Evolutionary conservation across 2,888 invertebrate genomes (phyloP).

Genomic region (Germaria angustata): DNA sequence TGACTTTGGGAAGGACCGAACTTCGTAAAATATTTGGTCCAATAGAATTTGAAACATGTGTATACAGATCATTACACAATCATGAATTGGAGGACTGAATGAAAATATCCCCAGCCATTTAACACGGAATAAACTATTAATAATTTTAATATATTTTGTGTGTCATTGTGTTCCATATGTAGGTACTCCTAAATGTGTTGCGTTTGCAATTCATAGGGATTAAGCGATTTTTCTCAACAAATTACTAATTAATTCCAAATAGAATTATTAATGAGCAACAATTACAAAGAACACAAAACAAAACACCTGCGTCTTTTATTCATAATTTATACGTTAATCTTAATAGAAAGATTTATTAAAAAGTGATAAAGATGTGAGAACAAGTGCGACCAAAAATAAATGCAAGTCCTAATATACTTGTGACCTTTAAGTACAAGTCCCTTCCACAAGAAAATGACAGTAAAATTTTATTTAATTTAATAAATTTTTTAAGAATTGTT

Average conservation of each 20-base stretch:
- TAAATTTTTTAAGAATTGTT: too few species aligned
- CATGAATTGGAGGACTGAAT: too few species aligned
- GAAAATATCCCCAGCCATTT: too few species aligned
- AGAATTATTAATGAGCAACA: slow-evolving; percentile 26
- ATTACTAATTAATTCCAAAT: slow-evolving; percentile 15
- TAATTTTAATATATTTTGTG: background rate
- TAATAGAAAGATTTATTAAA: background rate
- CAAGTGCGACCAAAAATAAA: background rate
- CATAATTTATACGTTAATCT: slow-evolving; percentile 6
- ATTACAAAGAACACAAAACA: background rate
- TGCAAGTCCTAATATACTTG: too few species aligned
- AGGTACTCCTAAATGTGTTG: background rate
- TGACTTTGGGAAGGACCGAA: too few species aligned
- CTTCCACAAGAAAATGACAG: too few species aligned
- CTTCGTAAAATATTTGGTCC: too few species aligned
- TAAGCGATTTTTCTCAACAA: slow-evolving; percentile 2
- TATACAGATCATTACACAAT: too few species aligned
- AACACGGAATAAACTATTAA: too few species aligned
- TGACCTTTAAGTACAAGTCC: too few species aligned
- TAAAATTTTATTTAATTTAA: too few species aligned
- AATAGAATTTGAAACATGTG: too few species aligned
- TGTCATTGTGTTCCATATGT: background rate
- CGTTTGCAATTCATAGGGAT: slow-evolving; percentile 3
- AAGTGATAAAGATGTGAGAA: background rate
- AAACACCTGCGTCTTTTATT: slow-evolving; percentile 18